Base-by-base conservation (phyloP, 1,140 invertebrate genomes). In the Drosophila gunungcola region DNA sequence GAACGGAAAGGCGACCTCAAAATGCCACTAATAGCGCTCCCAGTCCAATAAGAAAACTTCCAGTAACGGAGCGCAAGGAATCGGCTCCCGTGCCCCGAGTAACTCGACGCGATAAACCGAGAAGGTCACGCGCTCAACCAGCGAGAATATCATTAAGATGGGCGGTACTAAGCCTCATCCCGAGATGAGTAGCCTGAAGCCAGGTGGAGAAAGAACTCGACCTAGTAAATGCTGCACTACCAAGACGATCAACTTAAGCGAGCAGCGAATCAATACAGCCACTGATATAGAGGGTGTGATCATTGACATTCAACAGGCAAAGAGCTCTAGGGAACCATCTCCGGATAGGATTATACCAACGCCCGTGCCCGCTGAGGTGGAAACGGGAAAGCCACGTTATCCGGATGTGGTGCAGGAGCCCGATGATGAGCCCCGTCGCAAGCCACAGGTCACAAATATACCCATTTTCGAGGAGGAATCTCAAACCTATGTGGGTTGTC, bases 361-460 rank as follows among this genome's bases (percentile, higher is more conserved):
- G n/a, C 95, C 95, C 1, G 92, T 95, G 46, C 93, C 93, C 29
- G 93, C 93, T 29, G 92, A 93, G 60, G 93, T 95, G 51, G 94
- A 95, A 69, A 91, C 92, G n/a, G 94, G 94, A 36, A 94, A 93
- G 54, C 95, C 95, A 10, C 93, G 95, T 65, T 95, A 95, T 86
- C 95, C 95, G 4, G 95, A 96, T 91, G 93, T 94, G 73, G 94
- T 96, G 2, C 94, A 93, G 83, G 95, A 96, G 93, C 95, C 95
- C 11, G 95, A 96, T 60, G 95, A 96, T 81, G 94, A 94, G 56
- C 91, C 92, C 2, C 80, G 92, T 9, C 91, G 89, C 42, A 91
- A 90, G 53, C 91, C 93, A 0, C 73, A 90, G 4, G 85, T 93
- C 7, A 92, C 78, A 16, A 92, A 92, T 38, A 92, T 92, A 12